These are phyloP conservation scores for Protonemura montana DNA, from an alignment of 2,888 invertebrate genomes.

Conservation along the genomic window DNA sequence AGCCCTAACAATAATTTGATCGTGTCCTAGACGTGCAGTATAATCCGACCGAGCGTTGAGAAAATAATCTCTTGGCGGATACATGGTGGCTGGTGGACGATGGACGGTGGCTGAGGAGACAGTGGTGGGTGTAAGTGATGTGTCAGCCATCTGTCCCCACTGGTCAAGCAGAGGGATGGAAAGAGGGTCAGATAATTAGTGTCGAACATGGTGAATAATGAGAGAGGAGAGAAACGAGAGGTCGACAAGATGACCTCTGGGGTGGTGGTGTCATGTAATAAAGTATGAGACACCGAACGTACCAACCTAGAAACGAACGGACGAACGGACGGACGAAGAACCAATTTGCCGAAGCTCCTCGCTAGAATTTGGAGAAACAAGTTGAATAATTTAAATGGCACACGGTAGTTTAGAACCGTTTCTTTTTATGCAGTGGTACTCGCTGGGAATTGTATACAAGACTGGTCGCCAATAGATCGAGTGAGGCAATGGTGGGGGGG, in stretches of 20 bases:
- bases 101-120: not conserved
- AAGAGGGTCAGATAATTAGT: constrained; percentile 42
- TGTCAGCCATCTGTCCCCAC: constrained; percentile 39
- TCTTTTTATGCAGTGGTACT: constrained; percentile 8
- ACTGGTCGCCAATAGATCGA: not conserved
- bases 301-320: not conserved
- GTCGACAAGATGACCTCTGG: not conserved
- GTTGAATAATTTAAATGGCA: constrained; percentile 33
- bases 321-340: not conserved
- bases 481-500: not conserved
- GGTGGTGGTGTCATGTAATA: not conserved
- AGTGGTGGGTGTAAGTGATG: constrained; percentile 18
- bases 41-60: not conserved
- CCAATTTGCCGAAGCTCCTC: constrained; percentile 20
- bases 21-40: constrained; percentile 13
- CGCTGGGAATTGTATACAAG: constrained; percentile 9
- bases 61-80: constrained; percentile 23
- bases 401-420: constrained; percentile 13
- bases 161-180: constrained; percentile 30
- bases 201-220: constrained; percentile 46
- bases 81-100: not conserved
- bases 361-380: constrained; percentile 15
- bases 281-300: constrained; percentile 14
- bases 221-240: constrained; percentile 36
- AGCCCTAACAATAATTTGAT: constrained; percentile 37